Percentiles rank a stretch among this genome's conserved stretches.
These are phyloP conservation scores for Sorex araneus DNA, from an alignment of 2,113 vertebrate species.

Conservation along the genomic window DNA sequence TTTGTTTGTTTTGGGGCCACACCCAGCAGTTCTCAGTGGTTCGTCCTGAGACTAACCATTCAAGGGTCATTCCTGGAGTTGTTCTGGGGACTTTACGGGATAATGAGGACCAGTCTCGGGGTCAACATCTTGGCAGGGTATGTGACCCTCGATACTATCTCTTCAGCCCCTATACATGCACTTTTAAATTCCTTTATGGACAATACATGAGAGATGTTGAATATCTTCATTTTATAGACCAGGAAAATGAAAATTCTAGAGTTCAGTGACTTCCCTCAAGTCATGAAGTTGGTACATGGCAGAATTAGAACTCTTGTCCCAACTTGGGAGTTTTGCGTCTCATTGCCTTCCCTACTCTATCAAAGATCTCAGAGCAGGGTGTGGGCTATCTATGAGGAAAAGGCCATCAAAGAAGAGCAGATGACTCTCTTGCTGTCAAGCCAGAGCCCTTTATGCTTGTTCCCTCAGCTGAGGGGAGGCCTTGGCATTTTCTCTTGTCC, in stretches of 20 bases:
- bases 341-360: not conserved
- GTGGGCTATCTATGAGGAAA: not conserved
- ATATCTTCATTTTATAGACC: not conserved
- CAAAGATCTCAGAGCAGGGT: not conserved
- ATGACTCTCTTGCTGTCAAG: not conserved
- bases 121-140: too few species aligned
- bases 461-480: not conserved
- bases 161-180: not conserved
- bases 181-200: not conserved
- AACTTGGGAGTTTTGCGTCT: not conserved
- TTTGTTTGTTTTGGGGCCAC: too few species aligned
- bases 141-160: too few species aligned
- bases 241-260: not conserved
- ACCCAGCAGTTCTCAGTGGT: too few species aligned
- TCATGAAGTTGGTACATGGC: not conserved
- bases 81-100: too few species aligned
- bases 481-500: not conserved
- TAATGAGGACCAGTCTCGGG: too few species aligned
- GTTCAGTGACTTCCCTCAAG: not conserved
- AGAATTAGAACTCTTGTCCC: not conserved
- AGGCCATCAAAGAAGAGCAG: not conserved
- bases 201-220: not conserved
- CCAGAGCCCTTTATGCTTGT: not conserved
- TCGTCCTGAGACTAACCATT: too few species aligned
- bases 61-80: too few species aligned